Conservation (phyloP, 2,888 invertebrate genomes). For the Troglohyphantes excavatus region DNA sequence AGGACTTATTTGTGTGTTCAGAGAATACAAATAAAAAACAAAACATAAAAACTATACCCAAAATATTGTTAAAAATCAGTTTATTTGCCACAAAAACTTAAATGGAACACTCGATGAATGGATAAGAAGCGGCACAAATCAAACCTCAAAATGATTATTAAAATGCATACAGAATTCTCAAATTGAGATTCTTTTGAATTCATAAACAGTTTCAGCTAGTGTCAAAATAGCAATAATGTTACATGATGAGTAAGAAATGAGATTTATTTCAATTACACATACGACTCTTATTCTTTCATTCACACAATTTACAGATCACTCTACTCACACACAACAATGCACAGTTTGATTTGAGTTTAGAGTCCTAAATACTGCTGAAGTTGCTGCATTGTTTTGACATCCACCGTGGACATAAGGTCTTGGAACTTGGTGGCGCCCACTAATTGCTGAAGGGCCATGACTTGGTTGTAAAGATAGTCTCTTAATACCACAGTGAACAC, state of each 20-base stretch:
- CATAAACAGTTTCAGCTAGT: neutral
- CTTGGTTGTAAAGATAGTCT: slow-evolving; percentile 84
- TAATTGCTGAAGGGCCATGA: slow-evolving; percentile 88
- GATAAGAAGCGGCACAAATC: neutral
- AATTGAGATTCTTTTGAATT: neutral
- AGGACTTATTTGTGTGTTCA: no score
- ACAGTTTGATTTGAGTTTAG: slow-evolving; percentile 17
- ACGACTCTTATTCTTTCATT: slow-evolving; percentile 50
- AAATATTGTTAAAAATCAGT: neutral
- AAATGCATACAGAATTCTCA: neutral
- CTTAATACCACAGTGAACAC: slow-evolving; percentile 89
- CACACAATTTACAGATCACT: slow-evolving; percentile 24
- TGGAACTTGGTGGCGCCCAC: slow-evolving; percentile 90
- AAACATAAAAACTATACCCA: neutral
- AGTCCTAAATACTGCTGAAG: slow-evolving; percentile 82
- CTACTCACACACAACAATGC: slow-evolving; percentile 23
- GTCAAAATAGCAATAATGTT: neutral
- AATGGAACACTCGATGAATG: neutral
- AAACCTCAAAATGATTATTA: neutral
- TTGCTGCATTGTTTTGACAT: slow-evolving; percentile 88
- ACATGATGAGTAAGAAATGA: slow-evolving; percentile 31
- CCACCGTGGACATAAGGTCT: slow-evolving; percentile 88
- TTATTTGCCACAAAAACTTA: neutral
- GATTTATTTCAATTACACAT: slow-evolving; percentile 40
- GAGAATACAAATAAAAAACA: no score